Evolutionary conservation across 2,797 vertebrate genomes (phyloP), one percentile per base, ranked within the genome.

Genomic region (Australoheros facetus): DNA sequence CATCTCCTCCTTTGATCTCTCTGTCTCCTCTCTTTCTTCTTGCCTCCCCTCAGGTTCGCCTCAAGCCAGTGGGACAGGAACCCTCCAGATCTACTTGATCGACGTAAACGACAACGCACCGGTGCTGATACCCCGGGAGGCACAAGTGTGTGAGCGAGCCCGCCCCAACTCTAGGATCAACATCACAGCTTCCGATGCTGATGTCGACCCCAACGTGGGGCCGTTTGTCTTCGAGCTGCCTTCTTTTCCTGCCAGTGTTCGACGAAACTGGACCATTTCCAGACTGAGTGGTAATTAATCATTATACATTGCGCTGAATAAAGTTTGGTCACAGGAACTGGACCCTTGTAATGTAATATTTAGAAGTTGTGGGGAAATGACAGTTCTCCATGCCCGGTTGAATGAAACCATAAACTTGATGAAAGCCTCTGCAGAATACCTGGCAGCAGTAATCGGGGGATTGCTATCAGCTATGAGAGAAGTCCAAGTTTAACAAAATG

Each of bases 31-130:
- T 70, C 75, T 73, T 56, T 73, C 30, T 59, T 62, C 77, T 34
- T 9, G 8, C 77, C 48, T 72, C 76, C 85, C 10, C 3, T 17
- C 94, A 99, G 98, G 98, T 74, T 96, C 96, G 2, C 98, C 98
- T 78, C 96, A 97, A 0, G 97, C 98, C 77, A 99, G 97, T 0
- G 98, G 98, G 87, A 99, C 98, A 0, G 98, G 98, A 54, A 99
- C 98, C 0, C 95, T 99, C 80, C 98, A 98, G 94, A 97, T 99
- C 88, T 97, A 98, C 87, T 96, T 99, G 78, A 99, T 98, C 10
- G 98, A 99, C 84, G 97, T 98, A 86, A 99, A 99, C 0, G 98
- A 99, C 94, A 99, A 99, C 0, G 95, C 97, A 0, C 98, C 98
- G 0, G 96, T 97, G 88, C 96, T 99, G 72, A 94, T 97, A 73